Evolutionary conservation across 2,113 vertebrate genomes (phyloP).

Genomic region (Grallaria varia): DNA sequence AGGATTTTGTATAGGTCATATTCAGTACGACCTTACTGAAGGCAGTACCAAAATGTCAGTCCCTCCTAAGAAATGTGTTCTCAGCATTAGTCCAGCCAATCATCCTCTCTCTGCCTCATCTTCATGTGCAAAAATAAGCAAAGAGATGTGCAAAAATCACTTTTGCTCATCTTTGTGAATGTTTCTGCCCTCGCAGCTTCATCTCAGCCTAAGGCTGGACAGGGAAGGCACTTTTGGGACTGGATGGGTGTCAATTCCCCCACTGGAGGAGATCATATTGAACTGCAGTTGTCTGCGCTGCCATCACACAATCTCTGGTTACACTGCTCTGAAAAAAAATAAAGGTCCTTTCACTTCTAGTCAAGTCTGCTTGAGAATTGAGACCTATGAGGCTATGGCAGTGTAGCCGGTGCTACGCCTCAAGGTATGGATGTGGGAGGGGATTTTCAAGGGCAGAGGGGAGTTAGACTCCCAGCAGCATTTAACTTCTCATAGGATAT

Average conservation of each 20-base stretch:
- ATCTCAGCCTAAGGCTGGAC: neutral
- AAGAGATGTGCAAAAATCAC: neutral
- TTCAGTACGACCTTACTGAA: neutral
- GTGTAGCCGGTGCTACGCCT: neutral
- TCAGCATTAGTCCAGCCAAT: neutral
- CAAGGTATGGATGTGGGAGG: neutral
- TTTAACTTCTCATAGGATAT: neutral
- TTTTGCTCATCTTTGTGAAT: neutral
- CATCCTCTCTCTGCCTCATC: neutral
- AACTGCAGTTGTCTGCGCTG: neutral
- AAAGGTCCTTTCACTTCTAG: neutral
- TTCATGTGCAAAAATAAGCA: neutral
- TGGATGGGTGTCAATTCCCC: neutral
- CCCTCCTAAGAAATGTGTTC: neutral
- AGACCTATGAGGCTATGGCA: neutral
- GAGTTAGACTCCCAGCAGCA: neutral
- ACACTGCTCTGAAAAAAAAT: fast-evolving
- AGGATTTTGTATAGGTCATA: fast-evolving
- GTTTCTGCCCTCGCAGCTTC: neutral
- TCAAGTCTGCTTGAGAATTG: neutral
- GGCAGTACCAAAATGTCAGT: neutral
- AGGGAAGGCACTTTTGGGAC: neutral
- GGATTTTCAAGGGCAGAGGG: neutral
- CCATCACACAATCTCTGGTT: neutral
- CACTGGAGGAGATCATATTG: neutral